These are phyloP conservation scores for Sebastes goodei DNA, from an alignment of 2,797 vertebrate genomes.

Conservation along the genomic window DNA sequence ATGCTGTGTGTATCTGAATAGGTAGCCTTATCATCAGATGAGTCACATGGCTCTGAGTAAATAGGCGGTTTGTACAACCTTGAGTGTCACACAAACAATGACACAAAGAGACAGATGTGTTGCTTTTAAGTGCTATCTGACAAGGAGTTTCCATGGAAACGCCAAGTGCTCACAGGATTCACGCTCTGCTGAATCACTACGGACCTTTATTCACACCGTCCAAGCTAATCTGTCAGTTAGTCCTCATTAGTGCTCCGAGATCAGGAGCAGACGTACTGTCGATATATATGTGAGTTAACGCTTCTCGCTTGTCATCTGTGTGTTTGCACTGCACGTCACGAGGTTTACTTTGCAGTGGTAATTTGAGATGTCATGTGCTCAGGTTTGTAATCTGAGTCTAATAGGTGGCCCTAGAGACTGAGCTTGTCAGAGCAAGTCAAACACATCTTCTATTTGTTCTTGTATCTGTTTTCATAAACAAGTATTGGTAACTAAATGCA, in stretches of 20 bases:
- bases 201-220: background rate
- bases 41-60: constrained; percentile 29
- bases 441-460: background rate
- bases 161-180: background rate
- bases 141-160: constrained; percentile 63
- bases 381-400: constrained; percentile 10
- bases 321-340: background rate
- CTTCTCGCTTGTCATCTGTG: background rate
- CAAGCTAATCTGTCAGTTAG: background rate
- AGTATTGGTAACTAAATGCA: background rate
- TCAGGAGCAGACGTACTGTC: background rate
- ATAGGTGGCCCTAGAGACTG: background rate
- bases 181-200: constrained; percentile 16
- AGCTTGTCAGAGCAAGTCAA: background rate
- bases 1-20: constrained; percentile 15
- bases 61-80: constrained; percentile 8
- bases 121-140: constrained; percentile 4
- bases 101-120: constrained; percentile 11
- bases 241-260: background rate
- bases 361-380: constrained; percentile 16
- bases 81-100: constrained; percentile 31
- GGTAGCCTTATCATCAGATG: background rate
- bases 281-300: background rate
- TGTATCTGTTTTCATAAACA: background rate
- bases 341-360: background rate